phyloP scores from a whole-genome alignment of 35 echinoderm and acorn worm genomes.

The Eucidaris tribuloides region DNA sequence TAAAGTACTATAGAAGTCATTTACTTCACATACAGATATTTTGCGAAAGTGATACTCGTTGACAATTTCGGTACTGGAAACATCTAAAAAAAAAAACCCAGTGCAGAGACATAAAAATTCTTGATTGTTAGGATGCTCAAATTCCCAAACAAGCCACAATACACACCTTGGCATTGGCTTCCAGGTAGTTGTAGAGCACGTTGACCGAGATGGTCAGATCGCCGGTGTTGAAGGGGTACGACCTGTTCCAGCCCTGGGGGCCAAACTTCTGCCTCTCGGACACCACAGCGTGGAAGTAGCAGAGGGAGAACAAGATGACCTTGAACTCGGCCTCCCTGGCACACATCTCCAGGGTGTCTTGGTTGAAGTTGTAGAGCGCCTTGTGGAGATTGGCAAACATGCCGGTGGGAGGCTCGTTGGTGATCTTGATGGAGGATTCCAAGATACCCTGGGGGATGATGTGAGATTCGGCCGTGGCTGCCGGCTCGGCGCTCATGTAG shows the following conservation, averaged over 20 bases:
- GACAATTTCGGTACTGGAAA: too few relatives aligned
- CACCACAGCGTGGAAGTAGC: conserved; percentile 99
- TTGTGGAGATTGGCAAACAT: conserved; percentile 99
- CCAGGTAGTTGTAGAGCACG: conserved; percentile 97
- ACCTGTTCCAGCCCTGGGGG: conserved; percentile 96
- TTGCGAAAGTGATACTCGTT: too few relatives aligned
- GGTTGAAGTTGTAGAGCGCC: conserved; percentile 92
- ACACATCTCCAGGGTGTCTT: conserved; percentile 99
- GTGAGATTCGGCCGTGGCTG: conserved; percentile 70
- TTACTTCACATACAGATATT: too few relatives aligned
- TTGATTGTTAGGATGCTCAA: too few relatives aligned
- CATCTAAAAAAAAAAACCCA: too few relatives aligned
- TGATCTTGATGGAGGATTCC: conserved; percentile 98
- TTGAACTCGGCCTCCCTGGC: conserved; percentile 97
- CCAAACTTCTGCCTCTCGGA: conserved; percentile 97
- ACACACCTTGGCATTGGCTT: conserved; percentile 99
- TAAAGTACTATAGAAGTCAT: too few relatives aligned
- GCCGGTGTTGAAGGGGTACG: conserved; percentile 97
- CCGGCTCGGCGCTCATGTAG: conserved; percentile 98
- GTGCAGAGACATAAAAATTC: too few relatives aligned
- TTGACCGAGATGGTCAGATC: conserved; percentile 98
- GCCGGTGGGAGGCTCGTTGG: conserved; percentile 98
- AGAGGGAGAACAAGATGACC: conserved; percentile 92
- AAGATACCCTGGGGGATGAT: conserved; percentile 95
- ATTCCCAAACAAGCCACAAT: too few relatives aligned